phyloP scores from a whole-genome alignment of 2,113 vertebrate genomes.

The Pristiophorus japonicus region DNA sequence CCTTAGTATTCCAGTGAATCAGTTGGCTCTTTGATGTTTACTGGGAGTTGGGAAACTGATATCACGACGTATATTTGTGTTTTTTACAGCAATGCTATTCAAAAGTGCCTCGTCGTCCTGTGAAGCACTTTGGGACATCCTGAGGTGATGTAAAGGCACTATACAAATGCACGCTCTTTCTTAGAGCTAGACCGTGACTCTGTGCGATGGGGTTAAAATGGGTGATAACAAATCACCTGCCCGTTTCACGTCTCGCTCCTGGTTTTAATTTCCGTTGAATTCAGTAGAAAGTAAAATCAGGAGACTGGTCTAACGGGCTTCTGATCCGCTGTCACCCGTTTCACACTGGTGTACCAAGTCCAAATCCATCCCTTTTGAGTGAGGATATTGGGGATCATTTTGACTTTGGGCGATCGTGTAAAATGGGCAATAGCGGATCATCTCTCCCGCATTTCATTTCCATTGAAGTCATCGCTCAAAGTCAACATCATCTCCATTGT shows the following conservation, averaged over 20 bases:
- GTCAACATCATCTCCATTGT: background rate
- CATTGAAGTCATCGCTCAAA: background rate
- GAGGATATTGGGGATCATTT: background rate
- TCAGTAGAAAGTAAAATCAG: background rate
- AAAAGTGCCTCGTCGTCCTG: background rate
- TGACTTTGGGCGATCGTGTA: background rate
- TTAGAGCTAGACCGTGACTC: background rate
- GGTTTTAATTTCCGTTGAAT: background rate
- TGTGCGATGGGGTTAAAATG: background rate
- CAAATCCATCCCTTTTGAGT: background rate
- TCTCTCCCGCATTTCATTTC: background rate
- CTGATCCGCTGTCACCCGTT: background rate
- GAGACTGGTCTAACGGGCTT: background rate
- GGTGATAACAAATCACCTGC: background rate
- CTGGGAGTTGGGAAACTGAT: too few species aligned
- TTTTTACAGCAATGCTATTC: background rate
- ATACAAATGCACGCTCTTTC: background rate
- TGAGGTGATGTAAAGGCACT: background rate
- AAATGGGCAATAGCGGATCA: background rate
- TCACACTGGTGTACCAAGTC: too few species aligned
- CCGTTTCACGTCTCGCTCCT: background rate
- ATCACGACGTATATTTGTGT: background rate
- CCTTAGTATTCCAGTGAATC: too few species aligned
- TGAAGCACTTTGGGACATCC: background rate
- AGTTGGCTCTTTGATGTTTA: too few species aligned